These are phyloP conservation scores for Fregata magnificens DNA, from an alignment of 2,113 vertebrate genomes.

Conservation along the genomic window DNA sequence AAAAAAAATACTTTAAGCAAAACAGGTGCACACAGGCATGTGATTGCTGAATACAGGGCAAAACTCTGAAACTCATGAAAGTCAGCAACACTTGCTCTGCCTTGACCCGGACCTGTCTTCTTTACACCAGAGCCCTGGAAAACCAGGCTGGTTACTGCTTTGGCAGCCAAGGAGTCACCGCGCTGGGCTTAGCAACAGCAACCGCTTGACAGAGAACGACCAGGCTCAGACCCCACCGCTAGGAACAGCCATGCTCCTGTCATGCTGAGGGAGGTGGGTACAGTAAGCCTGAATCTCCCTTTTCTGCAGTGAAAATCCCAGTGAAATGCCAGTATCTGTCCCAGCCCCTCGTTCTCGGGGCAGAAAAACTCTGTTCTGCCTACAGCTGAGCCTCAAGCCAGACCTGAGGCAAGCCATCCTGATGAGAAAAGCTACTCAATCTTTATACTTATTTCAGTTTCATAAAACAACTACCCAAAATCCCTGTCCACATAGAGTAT, in stretches of 20 bases:
- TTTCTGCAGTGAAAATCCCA: background rate
- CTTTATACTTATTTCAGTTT: background rate
- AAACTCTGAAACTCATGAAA: background rate
- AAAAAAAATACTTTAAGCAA: background rate
- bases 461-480: background rate
- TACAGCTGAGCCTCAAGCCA: background rate
- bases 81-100: background rate
- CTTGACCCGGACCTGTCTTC: background rate
- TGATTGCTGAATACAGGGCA: background rate
- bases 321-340: background rate
- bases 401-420: background rate
- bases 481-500: fast-evolving
- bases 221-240: background rate
- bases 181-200: background rate
- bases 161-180: background rate
- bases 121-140: background rate
- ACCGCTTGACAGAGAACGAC: background rate
- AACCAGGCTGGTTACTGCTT: background rate
- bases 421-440: background rate
- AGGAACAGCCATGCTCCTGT: background rate
- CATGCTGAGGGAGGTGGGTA: background rate
- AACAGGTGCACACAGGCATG: background rate
- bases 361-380: background rate
- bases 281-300: background rate
- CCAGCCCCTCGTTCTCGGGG: background rate